Conservation (phyloP, 2,113 vertebrate genomes). For the Austrofundulus limnaeus region DNA sequence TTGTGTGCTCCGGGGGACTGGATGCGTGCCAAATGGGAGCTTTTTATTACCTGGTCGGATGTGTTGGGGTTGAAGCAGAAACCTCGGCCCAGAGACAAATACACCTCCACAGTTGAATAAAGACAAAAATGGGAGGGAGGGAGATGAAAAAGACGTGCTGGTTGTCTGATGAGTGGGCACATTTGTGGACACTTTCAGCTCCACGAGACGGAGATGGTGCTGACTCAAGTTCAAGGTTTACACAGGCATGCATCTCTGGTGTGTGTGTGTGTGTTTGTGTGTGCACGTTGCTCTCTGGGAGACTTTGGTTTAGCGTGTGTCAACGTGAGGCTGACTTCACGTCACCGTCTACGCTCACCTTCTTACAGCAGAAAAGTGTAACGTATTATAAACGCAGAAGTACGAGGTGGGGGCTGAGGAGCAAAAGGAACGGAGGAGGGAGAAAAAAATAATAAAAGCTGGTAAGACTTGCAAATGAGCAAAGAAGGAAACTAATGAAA, state of each 20-base stretch:
- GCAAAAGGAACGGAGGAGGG: slow-evolving; percentile 6
- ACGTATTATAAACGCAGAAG: slow-evolving; percentile 36
- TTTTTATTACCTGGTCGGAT: slow-evolving; percentile 53
- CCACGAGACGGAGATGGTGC: slow-evolving; percentile 50
- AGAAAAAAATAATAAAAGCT: not conserved
- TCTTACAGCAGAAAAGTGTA: slow-evolving; percentile 71
- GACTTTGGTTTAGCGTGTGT: slow-evolving; percentile 68
- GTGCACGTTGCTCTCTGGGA: slow-evolving; percentile 49
- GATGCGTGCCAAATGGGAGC: not conserved
- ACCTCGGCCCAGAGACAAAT: slow-evolving; percentile 25
- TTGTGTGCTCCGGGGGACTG: not conserved
- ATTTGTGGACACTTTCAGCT: slow-evolving; percentile 12
- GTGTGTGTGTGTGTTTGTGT: slow-evolving; percentile 33
- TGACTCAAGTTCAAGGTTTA: slow-evolving; percentile 72
- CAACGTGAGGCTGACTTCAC: slow-evolving; percentile 68
- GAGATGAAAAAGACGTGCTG: not conserved
- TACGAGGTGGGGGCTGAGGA: not conserved
- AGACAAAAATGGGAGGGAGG: slow-evolving; percentile 1
- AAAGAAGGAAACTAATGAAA: slow-evolving; percentile 17
- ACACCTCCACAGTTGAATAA: slow-evolving; percentile 52
- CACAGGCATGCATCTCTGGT: slow-evolving; percentile 53
- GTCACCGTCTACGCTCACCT: slow-evolving; percentile 69
- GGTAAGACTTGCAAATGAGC: not conserved
- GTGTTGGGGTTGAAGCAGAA: slow-evolving; percentile 38
- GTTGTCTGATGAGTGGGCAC: slow-evolving; percentile 8